Evolutionary conservation across 2,888 invertebrate species (phyloP).

Genomic region (Drosophila acutilabella): DNA sequence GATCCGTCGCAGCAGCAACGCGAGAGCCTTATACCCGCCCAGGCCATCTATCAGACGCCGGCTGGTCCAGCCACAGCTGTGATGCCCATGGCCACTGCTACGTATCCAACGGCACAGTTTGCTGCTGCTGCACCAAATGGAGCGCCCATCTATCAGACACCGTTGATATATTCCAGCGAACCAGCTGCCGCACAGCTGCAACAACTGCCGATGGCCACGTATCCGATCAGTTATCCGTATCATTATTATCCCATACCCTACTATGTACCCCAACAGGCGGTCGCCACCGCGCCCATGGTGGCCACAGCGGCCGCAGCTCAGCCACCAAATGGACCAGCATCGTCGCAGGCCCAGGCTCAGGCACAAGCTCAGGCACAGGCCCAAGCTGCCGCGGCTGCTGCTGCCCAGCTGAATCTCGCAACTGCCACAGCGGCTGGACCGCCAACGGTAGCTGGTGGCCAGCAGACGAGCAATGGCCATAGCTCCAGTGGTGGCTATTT

Average conservation of each 20-base stretch:
- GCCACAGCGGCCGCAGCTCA: constrained; percentile 68
- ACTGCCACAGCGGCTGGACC: constrained; percentile 80
- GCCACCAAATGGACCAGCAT: constrained; percentile 39
- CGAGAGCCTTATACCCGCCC: constrained; percentile 82
- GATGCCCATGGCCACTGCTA: constrained; percentile 82
- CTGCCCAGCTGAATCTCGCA: constrained; percentile 69
- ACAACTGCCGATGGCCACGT: constrained; percentile 84
- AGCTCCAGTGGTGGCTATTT: constrained; percentile 59
- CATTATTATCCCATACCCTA: constrained; percentile 85
- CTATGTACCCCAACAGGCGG: constrained; percentile 84
- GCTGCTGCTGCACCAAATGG: constrained; percentile 77
- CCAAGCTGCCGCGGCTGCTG: constrained; percentile 72
- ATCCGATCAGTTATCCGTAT: constrained; percentile 85
- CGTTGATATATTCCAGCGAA: constrained; percentile 85
- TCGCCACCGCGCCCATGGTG: constrained; percentile 80
- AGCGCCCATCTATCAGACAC: constrained; percentile 84
- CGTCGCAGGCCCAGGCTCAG: constrained; percentile 38
- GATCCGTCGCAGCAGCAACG: constrained; percentile 83
- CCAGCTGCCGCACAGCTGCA: constrained; percentile 83
- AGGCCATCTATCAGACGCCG: constrained; percentile 82
- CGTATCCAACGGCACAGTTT: constrained; percentile 84
- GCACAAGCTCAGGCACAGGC: constrained; percentile 30
- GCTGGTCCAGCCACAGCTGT: constrained; percentile 78
- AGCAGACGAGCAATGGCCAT: constrained; percentile 49
- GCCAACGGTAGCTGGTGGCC: constrained; percentile 64